Evolutionary conservation across 23 tunicate genomes (phyloP).

Genomic region (Trididemnum clinides): DNA sequence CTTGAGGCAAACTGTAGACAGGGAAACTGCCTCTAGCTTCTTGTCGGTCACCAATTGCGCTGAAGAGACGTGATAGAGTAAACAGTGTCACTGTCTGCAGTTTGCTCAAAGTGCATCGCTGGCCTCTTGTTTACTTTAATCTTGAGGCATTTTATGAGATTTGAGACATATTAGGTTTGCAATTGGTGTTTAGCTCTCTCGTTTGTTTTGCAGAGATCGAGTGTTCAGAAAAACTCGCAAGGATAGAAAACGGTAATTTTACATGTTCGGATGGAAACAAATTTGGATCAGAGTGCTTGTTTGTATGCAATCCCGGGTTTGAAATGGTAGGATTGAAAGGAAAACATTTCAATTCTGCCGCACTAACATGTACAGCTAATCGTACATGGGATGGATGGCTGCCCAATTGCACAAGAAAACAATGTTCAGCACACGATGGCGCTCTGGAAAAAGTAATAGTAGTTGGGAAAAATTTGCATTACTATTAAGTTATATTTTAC

Average conservation of each 20-base stretch:
- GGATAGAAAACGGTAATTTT: conserved; percentile 10
- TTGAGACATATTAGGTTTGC: too few species aligned
- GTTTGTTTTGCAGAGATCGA: too few species aligned
- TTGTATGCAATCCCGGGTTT: conserved; percentile 58
- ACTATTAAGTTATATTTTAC: neutral
- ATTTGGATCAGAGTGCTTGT: conserved; percentile 61
- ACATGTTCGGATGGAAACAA: conserved; percentile 53
- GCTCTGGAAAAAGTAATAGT: conserved; percentile 55
- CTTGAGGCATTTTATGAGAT: too few species aligned
- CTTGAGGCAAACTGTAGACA: too few species aligned
- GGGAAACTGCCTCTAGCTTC: too few species aligned
- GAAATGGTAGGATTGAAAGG: conserved; percentile 46
- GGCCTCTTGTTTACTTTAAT: too few species aligned
- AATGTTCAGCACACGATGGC: conserved; percentile 74
- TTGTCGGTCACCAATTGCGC: too few species aligned
- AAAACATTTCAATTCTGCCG: conserved; percentile 36
- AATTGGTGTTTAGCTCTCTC: too few species aligned
- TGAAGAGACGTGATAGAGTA: too few species aligned
- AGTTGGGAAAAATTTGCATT: neutral
- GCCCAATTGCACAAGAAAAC: conserved; percentile 63
- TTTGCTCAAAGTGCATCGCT: too few species aligned
- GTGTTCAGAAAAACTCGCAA: too few species aligned
- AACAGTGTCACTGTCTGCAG: too few species aligned
- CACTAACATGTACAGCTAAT: conserved; percentile 44
- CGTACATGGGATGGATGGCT: conserved; percentile 60